phyloP scores from a whole-genome alignment of 1,140 invertebrate genomes.

The Cyrtorhinus lividipennis region DNA sequence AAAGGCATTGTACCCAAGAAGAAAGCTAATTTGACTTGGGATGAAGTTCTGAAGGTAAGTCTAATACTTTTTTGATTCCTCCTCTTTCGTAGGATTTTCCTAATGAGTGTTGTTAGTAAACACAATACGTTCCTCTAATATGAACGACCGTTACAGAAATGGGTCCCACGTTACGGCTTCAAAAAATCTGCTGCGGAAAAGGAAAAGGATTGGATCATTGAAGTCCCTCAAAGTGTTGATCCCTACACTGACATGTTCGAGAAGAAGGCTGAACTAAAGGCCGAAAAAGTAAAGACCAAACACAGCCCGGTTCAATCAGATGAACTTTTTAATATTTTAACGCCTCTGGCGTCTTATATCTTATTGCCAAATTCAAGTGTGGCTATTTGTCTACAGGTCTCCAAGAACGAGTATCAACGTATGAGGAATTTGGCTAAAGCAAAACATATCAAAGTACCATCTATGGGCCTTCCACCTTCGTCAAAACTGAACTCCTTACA shows the following conservation, averaged over 20 bases:
- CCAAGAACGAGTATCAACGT: conserved; percentile 91
- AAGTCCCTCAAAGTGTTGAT: conserved; percentile 75
- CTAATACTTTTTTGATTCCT: conserved; percentile 3
- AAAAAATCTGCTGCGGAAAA: conserved; percentile 63
- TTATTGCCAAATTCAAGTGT: too few species aligned
- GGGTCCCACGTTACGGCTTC: conserved; percentile 67
- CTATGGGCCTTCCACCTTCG: conserved; percentile 53
- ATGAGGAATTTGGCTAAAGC: conserved; percentile 78
- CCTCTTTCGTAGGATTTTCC: too few species aligned
- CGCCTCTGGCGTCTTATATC: too few species aligned
- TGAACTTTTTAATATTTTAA: too few species aligned
- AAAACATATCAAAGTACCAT: conserved; percentile 66
- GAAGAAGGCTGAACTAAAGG: conserved; percentile 59
- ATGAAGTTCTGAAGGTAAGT: conserved; percentile 62
- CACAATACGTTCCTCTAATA: too few species aligned
- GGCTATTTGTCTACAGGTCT: conserved; percentile 40
- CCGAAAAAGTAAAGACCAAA: conserved; percentile 54
- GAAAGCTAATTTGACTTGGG: conserved; percentile 68
- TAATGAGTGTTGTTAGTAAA: not conserved
- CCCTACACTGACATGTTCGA: conserved; percentile 81
- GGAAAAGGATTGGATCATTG: conserved; percentile 86
- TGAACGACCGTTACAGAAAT: conserved; percentile 59
- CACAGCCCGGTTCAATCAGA: not conserved
- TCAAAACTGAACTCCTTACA: conserved; percentile 51
- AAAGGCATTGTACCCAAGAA: conserved; percentile 88